Conservation (phyloP, 35 echinoderm and acorn worm genomes). For the Heliocidaris tuberculata region DNA sequence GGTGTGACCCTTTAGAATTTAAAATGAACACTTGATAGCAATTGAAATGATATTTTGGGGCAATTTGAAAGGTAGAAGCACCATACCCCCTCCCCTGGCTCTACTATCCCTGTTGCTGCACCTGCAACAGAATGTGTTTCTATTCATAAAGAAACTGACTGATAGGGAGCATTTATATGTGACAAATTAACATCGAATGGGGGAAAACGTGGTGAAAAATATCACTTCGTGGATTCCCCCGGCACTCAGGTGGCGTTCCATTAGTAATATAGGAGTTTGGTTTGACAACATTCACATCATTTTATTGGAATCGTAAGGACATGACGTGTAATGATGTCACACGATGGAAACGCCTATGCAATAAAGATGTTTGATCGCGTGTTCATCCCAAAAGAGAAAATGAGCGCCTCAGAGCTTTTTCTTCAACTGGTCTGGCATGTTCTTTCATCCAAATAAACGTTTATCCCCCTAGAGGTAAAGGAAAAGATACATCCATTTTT, state of each 20-base stretch:
- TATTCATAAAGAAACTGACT: not conserved
- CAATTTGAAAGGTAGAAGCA: not conserved
- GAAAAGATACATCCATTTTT: not conserved
- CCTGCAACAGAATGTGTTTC: not conserved
- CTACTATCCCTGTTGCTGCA: not conserved
- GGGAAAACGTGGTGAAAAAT: not conserved
- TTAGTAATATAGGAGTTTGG: not conserved
- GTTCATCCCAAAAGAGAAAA: not conserved
- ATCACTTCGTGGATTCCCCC: not conserved
- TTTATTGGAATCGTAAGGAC: not conserved
- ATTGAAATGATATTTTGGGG: no score
- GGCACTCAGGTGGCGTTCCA: not conserved
- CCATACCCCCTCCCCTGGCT: not conserved
- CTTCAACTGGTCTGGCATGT: not conserved
- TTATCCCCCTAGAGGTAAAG: not conserved
- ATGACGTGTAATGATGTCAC: not conserved
- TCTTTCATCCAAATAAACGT: not conserved
- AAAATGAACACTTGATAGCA: no score
- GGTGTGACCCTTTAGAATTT: no score
- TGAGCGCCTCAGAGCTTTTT: not conserved
- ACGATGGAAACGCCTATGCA: not conserved
- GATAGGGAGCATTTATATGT: not conserved
- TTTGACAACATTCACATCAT: not conserved
- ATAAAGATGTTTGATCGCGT: not conserved
- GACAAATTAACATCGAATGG: not conserved